These are phyloP conservation scores for Patiria pectinifera DNA, from an alignment of 53 echinoderm and acorn worm species.

Conservation along the genomic window DNA sequence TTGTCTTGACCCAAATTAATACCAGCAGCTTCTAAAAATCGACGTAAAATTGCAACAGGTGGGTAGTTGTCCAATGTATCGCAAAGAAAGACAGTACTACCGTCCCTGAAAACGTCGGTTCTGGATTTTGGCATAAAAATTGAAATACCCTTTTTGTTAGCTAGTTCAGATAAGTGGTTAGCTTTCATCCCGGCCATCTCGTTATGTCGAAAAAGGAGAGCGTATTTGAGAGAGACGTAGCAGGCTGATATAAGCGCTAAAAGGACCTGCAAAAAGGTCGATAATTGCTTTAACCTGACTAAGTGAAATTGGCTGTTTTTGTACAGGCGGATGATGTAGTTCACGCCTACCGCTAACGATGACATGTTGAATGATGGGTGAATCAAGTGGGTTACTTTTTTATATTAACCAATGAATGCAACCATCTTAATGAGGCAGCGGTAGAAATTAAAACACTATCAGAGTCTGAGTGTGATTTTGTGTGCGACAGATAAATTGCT, in stretches of 20 bases:
- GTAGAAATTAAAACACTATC: conserved; percentile 17
- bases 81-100: neutral
- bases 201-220: conserved; percentile 12
- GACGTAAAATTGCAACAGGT: no score
- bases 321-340: neutral
- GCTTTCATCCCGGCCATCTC: conserved; percentile 13
- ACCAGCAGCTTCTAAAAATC: no score
- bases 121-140: neutral
- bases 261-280: neutral
- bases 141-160: conserved; percentile 1
- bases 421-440: neutral
- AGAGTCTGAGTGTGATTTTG: neutral
- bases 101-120: neutral
- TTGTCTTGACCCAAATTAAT: no score
- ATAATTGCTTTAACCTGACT: neutral
- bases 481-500: neutral
- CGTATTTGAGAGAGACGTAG: conserved; percentile 15
- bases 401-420: neutral
- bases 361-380: conserved; percentile 6
- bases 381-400: conserved; percentile 19
- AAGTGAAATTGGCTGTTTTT: neutral
- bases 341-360: neutral
- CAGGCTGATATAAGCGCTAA: neutral
- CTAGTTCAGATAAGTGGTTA: neutral
- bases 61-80: neutral